Base-by-base conservation (phyloP, 2,888 invertebrate species). In the Agonum fuliginosum region DNA sequence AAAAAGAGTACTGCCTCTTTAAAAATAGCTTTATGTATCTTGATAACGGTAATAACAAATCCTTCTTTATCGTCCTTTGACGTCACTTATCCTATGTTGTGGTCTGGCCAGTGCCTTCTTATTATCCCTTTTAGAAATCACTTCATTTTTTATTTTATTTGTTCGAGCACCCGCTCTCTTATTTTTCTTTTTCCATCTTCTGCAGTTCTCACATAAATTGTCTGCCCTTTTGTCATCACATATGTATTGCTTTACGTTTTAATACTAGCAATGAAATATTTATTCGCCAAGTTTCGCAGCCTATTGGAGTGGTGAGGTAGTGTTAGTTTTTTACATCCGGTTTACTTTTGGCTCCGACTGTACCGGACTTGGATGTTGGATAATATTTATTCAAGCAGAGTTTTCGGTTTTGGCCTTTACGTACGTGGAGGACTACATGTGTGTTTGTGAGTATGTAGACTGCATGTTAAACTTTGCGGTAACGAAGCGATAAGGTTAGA, bases 321-420 rank as follows among this genome's bases (percentile, higher is more conserved):
- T 62, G 27, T 17, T 62, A n/a, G 17, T 62, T 62, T 34, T 62
- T 62, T 30, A 62, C 58, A 62, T 62, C 58, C 58, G 58, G 58
- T 62, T 62, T 30, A 30, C 22, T 67, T 67, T 69, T 69, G 46
- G 12, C 10, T 8, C 12, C 46, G 69, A 69, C 22, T 69, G 69
- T 69, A 69, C 69, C 41, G 46, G 69, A 69, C 69, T 43, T 46
- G 69, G 46, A 69, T 69, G 27, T 43, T 46, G 69, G 46, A 69
- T 69, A 46, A 69, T 69, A 46, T 69, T 69, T 69, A 69, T 69
- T 69, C 69, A 69, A 69, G 43, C 69, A 20, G 24, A 69, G 69
- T 41, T 22, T 69, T 69, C 22, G 43, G 69, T 69, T 46, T 46
- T 24, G 43, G 43, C 46, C 69, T 69, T 17, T 43, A 24, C 24